Evolutionary conservation across 2,113 vertebrate genomes (phyloP).

Genomic region (Ursus arctos): DNA sequence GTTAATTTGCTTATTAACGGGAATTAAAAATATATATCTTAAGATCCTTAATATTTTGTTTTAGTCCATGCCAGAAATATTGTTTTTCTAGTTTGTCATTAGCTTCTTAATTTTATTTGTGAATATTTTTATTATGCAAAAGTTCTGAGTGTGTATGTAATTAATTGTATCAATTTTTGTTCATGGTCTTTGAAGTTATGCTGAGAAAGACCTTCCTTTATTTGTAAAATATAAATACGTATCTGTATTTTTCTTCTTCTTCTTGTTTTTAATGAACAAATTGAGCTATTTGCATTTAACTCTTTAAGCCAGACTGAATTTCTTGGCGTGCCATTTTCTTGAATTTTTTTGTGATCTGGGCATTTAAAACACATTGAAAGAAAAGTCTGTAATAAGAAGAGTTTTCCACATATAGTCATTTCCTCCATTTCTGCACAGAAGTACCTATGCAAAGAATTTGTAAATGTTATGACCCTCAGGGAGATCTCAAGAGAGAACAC

Average conservation of each 20-base stretch:
- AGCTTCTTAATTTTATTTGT: constrained; percentile 56
- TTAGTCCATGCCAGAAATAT: constrained; percentile 6
- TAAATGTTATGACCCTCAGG: constrained; percentile 67
- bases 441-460: constrained; percentile 55
- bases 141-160: constrained; percentile 51
- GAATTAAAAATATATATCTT: background rate
- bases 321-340: constrained; percentile 47
- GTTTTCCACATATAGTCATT: background rate
- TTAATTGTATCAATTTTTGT: constrained; percentile 36
- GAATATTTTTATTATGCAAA: constrained; percentile 48
- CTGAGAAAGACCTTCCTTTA: background rate
- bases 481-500: constrained; percentile 51
- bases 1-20: constrained; percentile 57
- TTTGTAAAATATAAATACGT: constrained; percentile 60
- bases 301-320: background rate
- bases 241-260: constrained; percentile 8
- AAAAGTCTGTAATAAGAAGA: constrained; percentile 29
- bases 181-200: constrained; percentile 54
- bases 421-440: constrained; percentile 32
- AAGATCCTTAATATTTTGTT: constrained; percentile 57
- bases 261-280: constrained; percentile 54
- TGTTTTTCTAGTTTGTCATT: constrained; percentile 47
- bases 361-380: constrained; percentile 57
- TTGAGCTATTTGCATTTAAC: constrained; percentile 40
- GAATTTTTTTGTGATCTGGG: constrained; percentile 4